Evolutionary conservation across 1,140 invertebrate species (phyloP).

Genomic region (Drosophila setifemur): DNA sequence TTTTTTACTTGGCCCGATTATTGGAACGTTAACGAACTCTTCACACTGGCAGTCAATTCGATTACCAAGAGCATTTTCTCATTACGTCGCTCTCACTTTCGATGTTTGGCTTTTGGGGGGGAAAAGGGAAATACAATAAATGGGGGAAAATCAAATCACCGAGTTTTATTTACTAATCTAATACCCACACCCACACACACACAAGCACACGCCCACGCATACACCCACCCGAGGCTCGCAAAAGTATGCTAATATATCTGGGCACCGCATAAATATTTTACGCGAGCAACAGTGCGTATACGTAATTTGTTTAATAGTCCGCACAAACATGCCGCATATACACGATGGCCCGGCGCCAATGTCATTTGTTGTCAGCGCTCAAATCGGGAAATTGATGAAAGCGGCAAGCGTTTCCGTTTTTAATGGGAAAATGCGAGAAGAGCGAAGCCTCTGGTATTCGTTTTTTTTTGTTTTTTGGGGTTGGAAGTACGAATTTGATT

Average conservation of each 20-base stretch:
- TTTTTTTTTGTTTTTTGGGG: not conserved
- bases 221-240: conserved; percentile 23
- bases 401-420: not conserved
- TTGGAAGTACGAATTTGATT: not conserved
- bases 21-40: conserved; percentile 16
- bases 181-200: not conserved
- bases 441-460: conserved; percentile 3
- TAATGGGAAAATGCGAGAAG: not conserved
- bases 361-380: conserved; percentile 48
- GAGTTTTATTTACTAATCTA: conserved; percentile 48
- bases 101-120: conserved; percentile 12
- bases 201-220: not conserved
- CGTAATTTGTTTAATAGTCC: conserved; percentile 71
- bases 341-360: conserved; percentile 58
- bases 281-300: conserved; percentile 72
- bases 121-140: conserved; percentile 17
- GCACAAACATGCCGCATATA: conserved; percentile 56
- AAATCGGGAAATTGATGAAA: conserved; percentile 39
- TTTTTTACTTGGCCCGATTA: conserved; percentile 4
- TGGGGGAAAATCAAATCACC: conserved; percentile 43
- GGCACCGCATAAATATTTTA: conserved; percentile 69
- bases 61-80: conserved; percentile 32
- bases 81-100: conserved; percentile 9
- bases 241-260: conserved; percentile 74
- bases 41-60: conserved; percentile 24